Evolutionary conservation across 2,113 vertebrate species (phyloP).

Genomic region (Albula goreensis): DNA sequence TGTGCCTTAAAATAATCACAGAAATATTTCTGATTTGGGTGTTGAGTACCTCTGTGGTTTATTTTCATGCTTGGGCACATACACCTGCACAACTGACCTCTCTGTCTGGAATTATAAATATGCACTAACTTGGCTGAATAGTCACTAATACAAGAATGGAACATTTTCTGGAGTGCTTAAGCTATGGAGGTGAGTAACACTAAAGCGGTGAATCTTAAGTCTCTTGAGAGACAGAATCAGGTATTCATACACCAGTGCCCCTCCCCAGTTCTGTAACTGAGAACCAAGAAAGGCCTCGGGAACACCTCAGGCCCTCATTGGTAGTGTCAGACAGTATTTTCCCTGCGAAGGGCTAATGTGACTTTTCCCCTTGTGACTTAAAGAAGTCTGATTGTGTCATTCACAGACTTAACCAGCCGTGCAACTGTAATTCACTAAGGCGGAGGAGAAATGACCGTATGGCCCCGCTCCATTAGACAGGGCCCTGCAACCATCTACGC

Average conservation of each 20-base stretch:
- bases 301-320: background rate
- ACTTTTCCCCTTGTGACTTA: conserved; percentile 22
- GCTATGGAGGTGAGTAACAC: too few relatives aligned
- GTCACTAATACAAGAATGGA: background rate
- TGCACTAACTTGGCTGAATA: background rate
- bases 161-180: background rate
- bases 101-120: background rate
- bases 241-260: too few relatives aligned
- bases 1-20: too few relatives aligned
- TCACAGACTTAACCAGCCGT: conserved; percentile 39
- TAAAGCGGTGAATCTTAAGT: too few relatives aligned
- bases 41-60: too few relatives aligned
- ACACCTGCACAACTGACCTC: too few relatives aligned
- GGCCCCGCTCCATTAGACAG: conserved; percentile 38
- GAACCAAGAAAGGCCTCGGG: background rate
- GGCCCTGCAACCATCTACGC: background rate
- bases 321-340: background rate
- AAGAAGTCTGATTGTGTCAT: conserved; percentile 25
- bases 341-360: conserved; percentile 20
- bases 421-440: conserved; percentile 35
- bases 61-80: too few relatives aligned
- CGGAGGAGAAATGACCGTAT: conserved; percentile 30
- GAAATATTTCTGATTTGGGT: too few relatives aligned
- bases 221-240: too few relatives aligned
- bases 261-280: background rate